Conservation (phyloP, 2,888 invertebrate species). For the Cosmia pyralina region DNA sequence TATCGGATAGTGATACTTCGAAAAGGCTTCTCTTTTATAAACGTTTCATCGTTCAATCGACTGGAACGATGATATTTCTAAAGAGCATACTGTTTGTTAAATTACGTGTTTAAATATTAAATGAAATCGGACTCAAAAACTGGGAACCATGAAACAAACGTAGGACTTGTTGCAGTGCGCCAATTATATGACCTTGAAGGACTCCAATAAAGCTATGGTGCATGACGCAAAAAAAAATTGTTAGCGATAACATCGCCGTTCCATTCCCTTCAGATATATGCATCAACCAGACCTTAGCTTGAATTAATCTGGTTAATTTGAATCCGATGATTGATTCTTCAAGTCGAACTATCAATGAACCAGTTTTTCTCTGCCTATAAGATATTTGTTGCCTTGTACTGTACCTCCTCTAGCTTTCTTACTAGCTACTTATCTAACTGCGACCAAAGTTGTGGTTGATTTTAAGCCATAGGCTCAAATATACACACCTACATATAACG, state of each 20-base stretch:
- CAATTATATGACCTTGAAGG: conserved; percentile 3
- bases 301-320: not conserved
- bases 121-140: not conserved
- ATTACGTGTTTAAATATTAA: not conserved
- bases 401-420: not conserved
- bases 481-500: not conserved
- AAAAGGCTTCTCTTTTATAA: not conserved
- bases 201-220: not conserved
- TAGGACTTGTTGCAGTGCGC: not conserved
- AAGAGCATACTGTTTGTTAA: not conserved
- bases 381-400: not conserved
- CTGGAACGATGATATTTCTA: not conserved
- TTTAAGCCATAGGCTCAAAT: not conserved
- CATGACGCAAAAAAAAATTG: not conserved
- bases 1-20: conserved; percentile 17
- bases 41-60: not conserved
- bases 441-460: not conserved
- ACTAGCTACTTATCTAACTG: not conserved
- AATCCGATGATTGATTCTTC: not conserved
- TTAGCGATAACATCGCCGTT: not conserved
- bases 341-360: not conserved
- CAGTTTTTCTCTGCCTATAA: not conserved
- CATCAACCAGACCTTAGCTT: not conserved
- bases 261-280: not conserved
- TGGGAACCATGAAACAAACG: not conserved